phyloP scores from a whole-genome alignment of 2,113 vertebrate species.

The Emydura subglobosa region DNA sequence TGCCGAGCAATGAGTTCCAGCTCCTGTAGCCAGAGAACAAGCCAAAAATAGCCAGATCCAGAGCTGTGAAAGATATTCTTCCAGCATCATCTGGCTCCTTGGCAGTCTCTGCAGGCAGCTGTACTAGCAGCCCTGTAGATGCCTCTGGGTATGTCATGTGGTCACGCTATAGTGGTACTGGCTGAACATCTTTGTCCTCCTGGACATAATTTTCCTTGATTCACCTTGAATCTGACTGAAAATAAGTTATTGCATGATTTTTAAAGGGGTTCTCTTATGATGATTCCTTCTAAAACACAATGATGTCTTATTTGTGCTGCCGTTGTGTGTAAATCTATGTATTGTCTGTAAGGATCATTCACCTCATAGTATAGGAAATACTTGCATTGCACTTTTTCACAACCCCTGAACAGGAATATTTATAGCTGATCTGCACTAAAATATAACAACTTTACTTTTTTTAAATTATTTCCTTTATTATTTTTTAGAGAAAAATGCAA shows the following conservation, averaged over 20 bases:
- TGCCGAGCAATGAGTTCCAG: conserved; percentile 63
- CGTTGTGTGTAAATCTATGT: conserved; percentile 52
- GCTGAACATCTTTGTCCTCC: conserved; percentile 58
- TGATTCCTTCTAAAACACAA: conserved; percentile 38
- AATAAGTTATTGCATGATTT: not conserved
- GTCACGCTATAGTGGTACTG: not conserved
- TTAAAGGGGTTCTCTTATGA: conserved; percentile 22
- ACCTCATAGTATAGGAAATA: not conserved
- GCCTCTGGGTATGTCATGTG: conserved; percentile 58
- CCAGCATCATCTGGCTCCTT: conserved; percentile 65
- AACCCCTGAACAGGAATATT: conserved; percentile 62
- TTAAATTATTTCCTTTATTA: not conserved
- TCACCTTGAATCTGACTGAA: conserved; percentile 71
- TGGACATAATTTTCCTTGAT: conserved; percentile 72
- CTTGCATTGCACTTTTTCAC: conserved; percentile 52
- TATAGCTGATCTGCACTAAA: conserved; percentile 69
- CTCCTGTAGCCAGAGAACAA: conserved; percentile 42
- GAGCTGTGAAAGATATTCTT: conserved; percentile 67
- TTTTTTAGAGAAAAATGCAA: not conserved
- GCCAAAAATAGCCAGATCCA: conserved; percentile 58
- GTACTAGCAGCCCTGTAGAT: conserved; percentile 37
- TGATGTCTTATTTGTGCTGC: conserved; percentile 57
- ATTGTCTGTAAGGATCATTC: conserved; percentile 61
- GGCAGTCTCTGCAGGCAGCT: conserved; percentile 59
- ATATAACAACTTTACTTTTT: not conserved